Base-by-base conservation (phyloP, 92 coral and sea anemone species). In the Palythoa grandiflora region DNA sequence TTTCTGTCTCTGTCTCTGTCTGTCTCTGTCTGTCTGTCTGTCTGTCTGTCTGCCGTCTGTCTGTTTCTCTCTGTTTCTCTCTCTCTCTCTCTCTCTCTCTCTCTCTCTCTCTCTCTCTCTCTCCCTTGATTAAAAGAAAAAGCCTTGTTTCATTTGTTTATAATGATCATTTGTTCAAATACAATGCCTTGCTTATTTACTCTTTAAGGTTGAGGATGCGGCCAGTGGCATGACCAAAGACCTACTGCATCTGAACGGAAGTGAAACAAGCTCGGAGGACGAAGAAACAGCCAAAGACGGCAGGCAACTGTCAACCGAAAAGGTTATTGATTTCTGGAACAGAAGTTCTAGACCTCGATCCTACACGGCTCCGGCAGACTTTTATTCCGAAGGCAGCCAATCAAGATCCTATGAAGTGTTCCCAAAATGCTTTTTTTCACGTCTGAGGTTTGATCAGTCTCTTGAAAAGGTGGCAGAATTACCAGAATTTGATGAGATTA, bases 361-460 rank as follows among this genome's bases (percentile, higher is more conserved):
- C 16, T 78, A 5, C 35, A 54, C 83, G 5, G 83, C 66, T 57
- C 83, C 83, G 35, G 48, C 52, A 19, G 70, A 57, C 16, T 54
- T 54, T 3, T 35, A 17, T 15, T 5, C 20, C 83, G 38, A 8
- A 1, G 70, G 35, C 17, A 51, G 83, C 51, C 66, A 60, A 57
- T 38, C 83, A 78, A 54, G 83, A 55, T 57, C 83, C 6, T 78
- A 55, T 20, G 71, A 78, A 16, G 70, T 78, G 47, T 78, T 57
- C 44, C 71, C 83, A 37, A 55, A 70, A 12, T 68, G 40, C 52
- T 40, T 36, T 44, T 73, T 50, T 0, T 60, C 83, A 6, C 71
- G 83, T 19, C 35, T 57, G 0, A 14, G 19, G 50, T 78, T 54
- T 28, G 53, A 78, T 38, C 68, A 78, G 9, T 78, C 71, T 14